phyloP scores from a whole-genome alignment of 2,797 vertebrate genomes.

The Microcaecilia unicolor region DNA sequence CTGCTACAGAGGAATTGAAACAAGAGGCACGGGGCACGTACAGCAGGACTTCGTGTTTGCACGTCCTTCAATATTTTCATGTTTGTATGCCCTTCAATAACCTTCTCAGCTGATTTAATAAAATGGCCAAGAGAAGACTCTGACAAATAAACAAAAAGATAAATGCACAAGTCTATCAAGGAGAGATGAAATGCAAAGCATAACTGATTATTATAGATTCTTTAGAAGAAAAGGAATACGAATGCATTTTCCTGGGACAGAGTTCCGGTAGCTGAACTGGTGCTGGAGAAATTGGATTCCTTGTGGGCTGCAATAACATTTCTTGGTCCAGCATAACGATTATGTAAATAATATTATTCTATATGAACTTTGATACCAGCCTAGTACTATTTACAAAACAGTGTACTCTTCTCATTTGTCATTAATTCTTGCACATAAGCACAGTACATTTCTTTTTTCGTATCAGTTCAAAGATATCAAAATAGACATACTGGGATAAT shows the following conservation, averaged over 20 bases:
- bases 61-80: not conserved
- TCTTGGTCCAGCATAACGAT: no score
- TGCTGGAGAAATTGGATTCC: no score
- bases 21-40: constrained; percentile 25
- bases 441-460: not conserved
- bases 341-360: no score
- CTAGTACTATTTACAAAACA: no score
- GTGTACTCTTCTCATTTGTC: not conserved
- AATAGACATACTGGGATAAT: no score
- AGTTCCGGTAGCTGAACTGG: no score
- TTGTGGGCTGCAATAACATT: no score
- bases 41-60: not conserved
- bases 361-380: no score
- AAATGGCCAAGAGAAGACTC: not conserved
- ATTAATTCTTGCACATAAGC: constrained; percentile 2
- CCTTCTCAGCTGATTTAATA: not conserved
- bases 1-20: constrained; percentile 27
- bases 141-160: not conserved
- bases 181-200: not conserved
- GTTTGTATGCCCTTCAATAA: not conserved
- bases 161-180: no score
- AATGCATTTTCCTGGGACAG: no score
- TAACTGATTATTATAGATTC: no score
- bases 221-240: no score
- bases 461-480: not conserved